phyloP scores from a whole-genome alignment of 2,888 invertebrate species.

The Ophraella communa region DNA sequence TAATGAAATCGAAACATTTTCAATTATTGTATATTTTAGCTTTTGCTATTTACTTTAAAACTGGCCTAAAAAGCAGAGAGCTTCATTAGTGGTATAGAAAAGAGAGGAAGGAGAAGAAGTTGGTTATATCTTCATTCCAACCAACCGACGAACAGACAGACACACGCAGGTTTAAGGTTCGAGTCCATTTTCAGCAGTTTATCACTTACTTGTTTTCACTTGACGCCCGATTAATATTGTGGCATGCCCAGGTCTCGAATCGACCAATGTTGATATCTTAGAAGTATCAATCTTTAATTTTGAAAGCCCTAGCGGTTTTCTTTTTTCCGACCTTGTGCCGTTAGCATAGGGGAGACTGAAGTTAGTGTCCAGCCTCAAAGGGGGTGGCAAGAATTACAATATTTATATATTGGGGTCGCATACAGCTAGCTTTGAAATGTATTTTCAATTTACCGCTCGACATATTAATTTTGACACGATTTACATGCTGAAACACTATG shows the following conservation, averaged over 20 bases:
- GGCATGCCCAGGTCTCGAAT: slow-evolving; percentile 57
- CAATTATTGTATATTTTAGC: background rate
- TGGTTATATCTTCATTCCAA: slow-evolving; percentile 57
- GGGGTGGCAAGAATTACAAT: background rate
- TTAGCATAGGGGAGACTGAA: slow-evolving; percentile 24
- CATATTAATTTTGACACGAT: too few species aligned
- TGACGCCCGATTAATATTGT: slow-evolving; percentile 62
- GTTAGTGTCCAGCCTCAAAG: background rate
- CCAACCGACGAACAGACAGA: slow-evolving; percentile 48
- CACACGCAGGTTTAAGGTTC: slow-evolving; percentile 58
- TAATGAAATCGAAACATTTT: too few species aligned
- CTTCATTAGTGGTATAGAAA: slow-evolving; percentile 40
- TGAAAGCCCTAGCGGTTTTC: slow-evolving; percentile 33
- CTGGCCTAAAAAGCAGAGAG: slow-evolving; percentile 17
- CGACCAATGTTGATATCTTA: slow-evolving; percentile 53
- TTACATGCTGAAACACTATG: too few species aligned
- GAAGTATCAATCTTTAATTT: slow-evolving; percentile 51
- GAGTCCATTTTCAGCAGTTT: slow-evolving; percentile 60
- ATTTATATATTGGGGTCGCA: too few species aligned
- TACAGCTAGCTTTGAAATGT: too few species aligned
- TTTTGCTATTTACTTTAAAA: background rate
- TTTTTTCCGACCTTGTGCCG: slow-evolving; percentile 20
- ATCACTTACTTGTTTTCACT: slow-evolving; percentile 60
- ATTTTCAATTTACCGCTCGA: background rate
- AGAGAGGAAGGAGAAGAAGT: slow-evolving; percentile 39